A percentile compares a stretch with the other conserved stretches of the same genome.
Conservation (phyloP, 2,888 invertebrate genomes). For the Parelbella ahira region DNA sequence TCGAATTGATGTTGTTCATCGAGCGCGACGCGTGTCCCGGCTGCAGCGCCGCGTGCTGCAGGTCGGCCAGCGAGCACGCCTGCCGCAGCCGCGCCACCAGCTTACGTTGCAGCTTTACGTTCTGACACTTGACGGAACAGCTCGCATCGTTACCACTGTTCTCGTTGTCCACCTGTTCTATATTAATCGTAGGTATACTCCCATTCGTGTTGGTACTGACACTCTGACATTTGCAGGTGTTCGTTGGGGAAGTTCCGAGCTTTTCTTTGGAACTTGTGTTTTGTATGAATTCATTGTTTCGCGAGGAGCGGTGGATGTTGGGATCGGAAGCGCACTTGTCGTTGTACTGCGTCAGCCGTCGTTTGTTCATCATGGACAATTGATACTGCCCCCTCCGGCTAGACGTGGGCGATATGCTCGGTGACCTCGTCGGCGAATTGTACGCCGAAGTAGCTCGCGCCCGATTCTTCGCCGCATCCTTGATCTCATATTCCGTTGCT, state of each 20-base stretch:
- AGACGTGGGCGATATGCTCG: slow-evolving; percentile 38
- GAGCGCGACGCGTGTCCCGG: slow-evolving; percentile 48
- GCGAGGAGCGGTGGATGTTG: slow-evolving; percentile 48
- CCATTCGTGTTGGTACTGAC: background rate
- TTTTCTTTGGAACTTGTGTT: background rate
- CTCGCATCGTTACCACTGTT: background rate
- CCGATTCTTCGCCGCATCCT: slow-evolving; percentile 44
- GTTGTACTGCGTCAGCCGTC: slow-evolving; percentile 49
- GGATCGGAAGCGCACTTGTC: slow-evolving; percentile 63
- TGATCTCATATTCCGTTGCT: slow-evolving; percentile 67
- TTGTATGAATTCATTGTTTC: slow-evolving; percentile 32
- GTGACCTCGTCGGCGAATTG: slow-evolving; percentile 55
- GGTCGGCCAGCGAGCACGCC: slow-evolving; percentile 60
- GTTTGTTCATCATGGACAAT: slow-evolving; percentile 57
- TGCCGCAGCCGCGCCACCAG: slow-evolving; percentile 55
- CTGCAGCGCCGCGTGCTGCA: slow-evolving; percentile 44
- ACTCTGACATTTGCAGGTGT: slow-evolving; percentile 5
- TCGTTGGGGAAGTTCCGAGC: no score
- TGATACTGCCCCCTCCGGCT: slow-evolving; percentile 60
- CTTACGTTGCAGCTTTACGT: slow-evolving; percentile 46
- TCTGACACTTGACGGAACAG: background rate
- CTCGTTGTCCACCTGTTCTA: slow-evolving; percentile 7
- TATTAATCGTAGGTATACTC: slow-evolving; percentile 8
- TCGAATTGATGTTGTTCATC: slow-evolving; percentile 46
- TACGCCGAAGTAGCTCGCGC: slow-evolving; percentile 49